phyloP scores from a whole-genome alignment of 2,797 vertebrate species.

The Gymnopithys bicolor region DNA sequence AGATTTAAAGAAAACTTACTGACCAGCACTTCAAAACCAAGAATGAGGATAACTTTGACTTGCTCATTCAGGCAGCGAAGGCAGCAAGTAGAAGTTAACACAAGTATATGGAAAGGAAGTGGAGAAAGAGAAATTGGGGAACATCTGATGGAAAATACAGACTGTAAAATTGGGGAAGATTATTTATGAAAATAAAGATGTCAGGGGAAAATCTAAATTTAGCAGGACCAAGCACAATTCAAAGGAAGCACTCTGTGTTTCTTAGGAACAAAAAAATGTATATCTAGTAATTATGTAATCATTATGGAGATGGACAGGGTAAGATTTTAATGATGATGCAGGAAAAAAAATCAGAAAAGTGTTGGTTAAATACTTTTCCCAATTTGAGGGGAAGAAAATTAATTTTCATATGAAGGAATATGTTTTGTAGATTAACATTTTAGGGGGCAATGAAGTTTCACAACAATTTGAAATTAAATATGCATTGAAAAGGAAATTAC shows the following conservation, averaged over 20 bases:
- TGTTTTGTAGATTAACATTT: neutral
- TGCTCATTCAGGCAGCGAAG: neutral
- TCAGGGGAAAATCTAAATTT: neutral
- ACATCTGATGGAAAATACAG: neutral
- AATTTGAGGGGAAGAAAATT: accelerated
- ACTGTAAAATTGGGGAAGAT: neutral
- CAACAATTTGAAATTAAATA: neutral
- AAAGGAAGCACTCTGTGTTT: neutral
- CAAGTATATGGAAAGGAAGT: neutral
- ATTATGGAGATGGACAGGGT: neutral
- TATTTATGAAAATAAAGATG: neutral
- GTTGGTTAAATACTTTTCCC: neutral
- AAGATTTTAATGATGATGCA: neutral
- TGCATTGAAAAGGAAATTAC: neutral
- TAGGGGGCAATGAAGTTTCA: neutral
- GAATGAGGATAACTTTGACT: neutral
- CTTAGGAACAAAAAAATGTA: neutral
- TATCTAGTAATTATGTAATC: neutral
- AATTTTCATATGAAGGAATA: neutral
- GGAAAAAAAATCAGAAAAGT: neutral
- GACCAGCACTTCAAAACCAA: neutral
- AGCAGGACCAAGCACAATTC: neutral
- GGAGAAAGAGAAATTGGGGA: conserved; percentile 11
- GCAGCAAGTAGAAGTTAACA: neutral
- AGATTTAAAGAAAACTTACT: neutral